These are phyloP conservation scores for Cepaea hortensis DNA, from an alignment of 2,888 invertebrate genomes.

Conservation along the genomic window DNA sequence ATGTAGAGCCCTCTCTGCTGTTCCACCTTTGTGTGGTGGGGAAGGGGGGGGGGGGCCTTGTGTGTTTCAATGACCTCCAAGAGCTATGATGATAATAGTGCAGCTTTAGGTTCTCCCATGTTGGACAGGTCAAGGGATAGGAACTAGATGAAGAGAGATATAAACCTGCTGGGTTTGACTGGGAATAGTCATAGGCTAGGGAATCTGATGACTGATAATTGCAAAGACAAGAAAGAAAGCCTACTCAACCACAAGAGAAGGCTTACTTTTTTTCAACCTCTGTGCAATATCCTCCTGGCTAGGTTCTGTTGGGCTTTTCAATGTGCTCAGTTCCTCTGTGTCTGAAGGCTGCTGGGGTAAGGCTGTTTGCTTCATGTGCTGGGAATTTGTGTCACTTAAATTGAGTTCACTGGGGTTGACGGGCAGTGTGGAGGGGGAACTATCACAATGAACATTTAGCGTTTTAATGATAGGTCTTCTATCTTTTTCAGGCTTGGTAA, in stretches of 20 bases:
- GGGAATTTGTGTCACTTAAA: background rate
- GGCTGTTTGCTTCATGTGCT: slow-evolving; percentile 9
- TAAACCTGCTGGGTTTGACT: too few species aligned
- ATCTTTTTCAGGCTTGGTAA: background rate
- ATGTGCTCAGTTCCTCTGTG: background rate
- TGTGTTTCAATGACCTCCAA: too few species aligned
- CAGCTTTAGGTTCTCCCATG: too few species aligned
- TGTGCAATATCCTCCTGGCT: slow-evolving; percentile 57
- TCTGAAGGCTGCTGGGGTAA: slow-evolving; percentile 16
- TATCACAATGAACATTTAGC: background rate
- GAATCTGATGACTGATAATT: too few species aligned
- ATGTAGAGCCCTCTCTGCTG: too few species aligned
- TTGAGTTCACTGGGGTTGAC: background rate
- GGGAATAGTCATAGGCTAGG: too few species aligned
- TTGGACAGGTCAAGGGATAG: too few species aligned
- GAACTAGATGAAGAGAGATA: too few species aligned
- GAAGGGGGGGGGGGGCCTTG: too few species aligned
- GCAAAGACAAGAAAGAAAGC: background rate
- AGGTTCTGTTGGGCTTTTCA: slow-evolving; percentile 19
- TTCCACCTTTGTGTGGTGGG: too few species aligned
- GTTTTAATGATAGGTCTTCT: background rate
- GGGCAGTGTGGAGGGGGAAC: background rate
- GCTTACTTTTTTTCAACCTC: slow-evolving; percentile 66
- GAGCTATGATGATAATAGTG: too few species aligned
- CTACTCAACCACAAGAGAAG: background rate